Conservation (phyloP, 2,113 vertebrate genomes). For the Pedetes capensis region DNA sequence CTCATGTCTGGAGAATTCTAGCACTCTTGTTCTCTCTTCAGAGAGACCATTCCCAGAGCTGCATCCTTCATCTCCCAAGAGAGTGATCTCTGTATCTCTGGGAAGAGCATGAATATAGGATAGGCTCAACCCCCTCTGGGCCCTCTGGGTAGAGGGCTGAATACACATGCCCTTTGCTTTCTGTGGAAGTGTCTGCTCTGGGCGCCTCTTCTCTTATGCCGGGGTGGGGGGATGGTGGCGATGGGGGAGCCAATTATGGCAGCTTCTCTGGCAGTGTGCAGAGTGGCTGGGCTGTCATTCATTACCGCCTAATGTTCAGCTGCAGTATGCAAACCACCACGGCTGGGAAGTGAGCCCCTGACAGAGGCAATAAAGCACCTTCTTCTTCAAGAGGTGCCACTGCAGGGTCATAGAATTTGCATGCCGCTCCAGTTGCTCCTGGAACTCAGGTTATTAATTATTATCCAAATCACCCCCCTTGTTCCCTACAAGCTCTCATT, state of each 20-base stretch:
- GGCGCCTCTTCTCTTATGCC: not conserved
- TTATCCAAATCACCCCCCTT: slow-evolving; percentile 49
- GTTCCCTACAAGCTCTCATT: slow-evolving; percentile 58
- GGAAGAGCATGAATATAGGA: not conserved
- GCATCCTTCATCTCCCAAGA: too few relatives aligned
- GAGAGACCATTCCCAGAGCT: not conserved
- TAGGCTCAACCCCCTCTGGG: not conserved
- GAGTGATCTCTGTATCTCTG: not conserved
- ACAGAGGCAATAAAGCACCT: slow-evolving; percentile 72
- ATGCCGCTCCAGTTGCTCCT: not conserved
- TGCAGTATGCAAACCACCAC: slow-evolving; percentile 50
- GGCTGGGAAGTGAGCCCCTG: slow-evolving; percentile 49
- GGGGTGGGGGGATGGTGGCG: not conserved
- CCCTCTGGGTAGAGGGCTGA: not conserved
- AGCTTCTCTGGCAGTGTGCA: slow-evolving; percentile 35
- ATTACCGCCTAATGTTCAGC: slow-evolving; percentile 53
- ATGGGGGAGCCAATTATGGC: slow-evolving; percentile 54
- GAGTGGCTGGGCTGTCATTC: slow-evolving; percentile 60
- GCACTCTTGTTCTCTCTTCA: not conserved
- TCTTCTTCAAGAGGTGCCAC: slow-evolving; percentile 57
- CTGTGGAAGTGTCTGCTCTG: not conserved
- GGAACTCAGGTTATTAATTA: slow-evolving; percentile 61
- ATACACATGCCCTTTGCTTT: not conserved
- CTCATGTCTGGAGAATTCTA: not conserved
- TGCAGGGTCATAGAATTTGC: slow-evolving; percentile 56